Evolutionary conservation across 2,797 vertebrate species (phyloP), one percentile per base, ranked within the genome.

Genomic region (Mareca penelope): DNA sequence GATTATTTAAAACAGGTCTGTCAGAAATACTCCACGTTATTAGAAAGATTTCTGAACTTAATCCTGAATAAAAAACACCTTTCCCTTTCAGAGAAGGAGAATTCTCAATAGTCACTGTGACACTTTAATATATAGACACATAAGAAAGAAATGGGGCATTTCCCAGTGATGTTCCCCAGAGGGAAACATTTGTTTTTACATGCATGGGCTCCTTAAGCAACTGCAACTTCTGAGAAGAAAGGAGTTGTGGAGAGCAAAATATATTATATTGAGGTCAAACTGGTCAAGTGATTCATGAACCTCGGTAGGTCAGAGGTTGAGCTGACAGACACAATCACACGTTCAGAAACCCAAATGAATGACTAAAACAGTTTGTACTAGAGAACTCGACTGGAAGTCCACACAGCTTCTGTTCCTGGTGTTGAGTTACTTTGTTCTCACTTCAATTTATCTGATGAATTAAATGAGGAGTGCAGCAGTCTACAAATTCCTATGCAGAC

Each of bases 1-100:
- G 87, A 93, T 69, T 90, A 84, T 94, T 93, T 83, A 80, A 94
- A 48, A 89, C 37, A 89, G 44, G 70, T 95, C 40, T 89, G 23
- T 50, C 79, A 89, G 50, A 93, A 95, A 78, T 50, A 82, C 50
- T 80, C 18, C 71, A 55, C 13, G 19, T 17, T 55, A 80, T 89
- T 87, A 80, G 75, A 92, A 84, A 69, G n/a, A 61, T 14, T 93
- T 88, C 33, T 80, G 73, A 89, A 83, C 90, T 90, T 67, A 75
- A 75, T 70, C 46, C 26, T 61, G 33, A 88, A 70, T 56, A 53
- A 82, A 67, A 52, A 35, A 2, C 13, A 29, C 2, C 17, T 33
- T 61, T 85, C 4, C 5, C 80, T 89, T 83, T 40, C 7, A 81
- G 56, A 80, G 64, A 67, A 80, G 24, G 40, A 85, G 60, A 86